Evolutionary conservation across 2,888 invertebrate species (phyloP), one percentile per base, ranked within the genome.

Genomic region (Neoaliturus tenellus): DNA sequence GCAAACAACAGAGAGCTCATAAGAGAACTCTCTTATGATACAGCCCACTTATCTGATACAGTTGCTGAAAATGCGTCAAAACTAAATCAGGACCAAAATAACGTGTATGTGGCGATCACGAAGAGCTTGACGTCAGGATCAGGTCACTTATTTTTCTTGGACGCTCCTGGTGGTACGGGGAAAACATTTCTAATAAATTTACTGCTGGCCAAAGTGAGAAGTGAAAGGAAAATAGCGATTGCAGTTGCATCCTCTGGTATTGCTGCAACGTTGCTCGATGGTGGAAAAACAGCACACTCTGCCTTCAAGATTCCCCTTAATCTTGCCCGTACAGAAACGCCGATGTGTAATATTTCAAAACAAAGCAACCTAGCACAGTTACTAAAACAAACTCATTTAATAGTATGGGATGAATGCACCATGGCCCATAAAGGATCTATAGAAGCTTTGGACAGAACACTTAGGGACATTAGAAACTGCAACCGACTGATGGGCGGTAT

Each of bases 391-490:
- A 87, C 58, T 87, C 85, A 86, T 8, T 31, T 90, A 5, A 89
- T 91, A n/a, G 85, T 91, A 31, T 90, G 89, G 90, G 90, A 91
- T 86, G 90, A 91, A 88, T 88, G 88, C 82, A 89, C 89, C 14
- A 90, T 91, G 90, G 85, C 89, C 0, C 89, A 90, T 84, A 90
- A 89, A 85, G 78, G 83, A 90, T 33, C 48, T 90, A 90, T 84
- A 89, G 89, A 85, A 78, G 83, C 90, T 33, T 51, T 90, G 8
- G 85, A 90, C 84, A 71, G 88, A 67, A 88, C 89, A n/a, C 25
- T 86, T 28, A 58, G 78, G 44, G 81, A 85, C 81, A 28, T 86
- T 25, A 81, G 62, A 25, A 71, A 41, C 23, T n/a, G n/a, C n/a
- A n/a, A n/a, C n/a, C n/a, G n/a, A n/a, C n/a, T n/a, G n/a, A n/a